These are phyloP conservation scores for Alviniconcha strummeri DNA, from an alignment of 2,888 invertebrate genomes.

Conservation along the genomic window DNA sequence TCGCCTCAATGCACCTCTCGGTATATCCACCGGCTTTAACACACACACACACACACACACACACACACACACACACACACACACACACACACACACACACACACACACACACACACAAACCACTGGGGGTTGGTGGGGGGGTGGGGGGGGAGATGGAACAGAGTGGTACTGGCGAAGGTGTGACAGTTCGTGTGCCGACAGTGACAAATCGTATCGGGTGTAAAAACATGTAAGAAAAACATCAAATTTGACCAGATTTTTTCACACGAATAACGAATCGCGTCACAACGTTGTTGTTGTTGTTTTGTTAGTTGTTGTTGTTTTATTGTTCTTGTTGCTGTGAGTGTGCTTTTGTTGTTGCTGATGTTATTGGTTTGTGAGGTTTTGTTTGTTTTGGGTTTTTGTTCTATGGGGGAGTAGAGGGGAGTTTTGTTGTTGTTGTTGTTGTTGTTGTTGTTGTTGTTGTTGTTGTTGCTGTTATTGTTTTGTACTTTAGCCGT, in stretches of 20 bases:
- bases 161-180: not conserved
- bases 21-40: not conserved
- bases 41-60: conserved; percentile 6
- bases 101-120: not conserved
- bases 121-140: too few relatives aligned
- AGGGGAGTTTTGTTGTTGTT: too few relatives aligned
- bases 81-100: not conserved
- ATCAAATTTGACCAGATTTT: not conserved
- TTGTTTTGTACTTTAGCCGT: too few relatives aligned
- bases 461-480: too few relatives aligned
- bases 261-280: not conserved
- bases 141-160: not conserved
- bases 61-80: conserved; percentile 16
- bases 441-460: too few relatives aligned
- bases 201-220: not conserved
- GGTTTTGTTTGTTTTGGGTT: too few relatives aligned
- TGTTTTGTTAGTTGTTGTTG: too few relatives aligned
- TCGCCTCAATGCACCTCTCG: not conserved
- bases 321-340: too few relatives aligned
- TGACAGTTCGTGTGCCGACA: not conserved
- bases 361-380: too few relatives aligned
- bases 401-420: too few relatives aligned
- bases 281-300: not conserved
- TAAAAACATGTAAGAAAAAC: not conserved
- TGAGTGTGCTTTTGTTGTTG: too few relatives aligned